Percentiles rank a stretch among this genome's conserved stretches.
Evolutionary conservation across 2,113 vertebrate genomes (phyloP).

Genomic region (Planiliza haematocheilus): DNA sequence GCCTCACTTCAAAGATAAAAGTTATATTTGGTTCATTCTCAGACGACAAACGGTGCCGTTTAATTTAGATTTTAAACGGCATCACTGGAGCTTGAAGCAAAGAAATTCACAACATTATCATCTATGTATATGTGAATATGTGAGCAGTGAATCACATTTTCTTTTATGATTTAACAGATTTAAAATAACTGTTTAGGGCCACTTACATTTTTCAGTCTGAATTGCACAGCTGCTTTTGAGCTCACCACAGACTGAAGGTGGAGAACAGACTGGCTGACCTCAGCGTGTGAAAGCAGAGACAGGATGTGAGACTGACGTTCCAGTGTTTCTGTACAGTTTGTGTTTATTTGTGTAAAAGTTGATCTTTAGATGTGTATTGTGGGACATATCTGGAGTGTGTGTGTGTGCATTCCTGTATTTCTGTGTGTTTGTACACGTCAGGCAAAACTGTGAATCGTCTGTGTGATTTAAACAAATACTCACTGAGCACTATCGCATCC

Average conservation of each 20-base stretch:
- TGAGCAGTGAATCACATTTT: no score
- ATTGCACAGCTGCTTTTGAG: constrained; percentile 28
- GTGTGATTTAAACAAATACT: constrained; percentile 17
- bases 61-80: no score
- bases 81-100: no score
- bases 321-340: neutral
- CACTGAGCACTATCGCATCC: constrained; percentile 46
- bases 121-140: no score
- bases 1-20: neutral
- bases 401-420: neutral
- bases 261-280: constrained; percentile 34
- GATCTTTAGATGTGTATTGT: neutral
- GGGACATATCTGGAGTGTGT: neutral
- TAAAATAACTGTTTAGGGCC: no score
- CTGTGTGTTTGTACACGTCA: neutral
- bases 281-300: constrained; percentile 36
- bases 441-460: constrained; percentile 33
- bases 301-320: constrained; percentile 17
- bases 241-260: constrained; percentile 28
- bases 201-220: neutral
- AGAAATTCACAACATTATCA: no score
- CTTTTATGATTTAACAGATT: no score
- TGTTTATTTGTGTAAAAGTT: constrained; percentile 6
- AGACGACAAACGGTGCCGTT: no score
- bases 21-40: neutral